Evolutionary conservation across 2,797 vertebrate genomes (phyloP).

Genomic region (Channallabes apus): DNA sequence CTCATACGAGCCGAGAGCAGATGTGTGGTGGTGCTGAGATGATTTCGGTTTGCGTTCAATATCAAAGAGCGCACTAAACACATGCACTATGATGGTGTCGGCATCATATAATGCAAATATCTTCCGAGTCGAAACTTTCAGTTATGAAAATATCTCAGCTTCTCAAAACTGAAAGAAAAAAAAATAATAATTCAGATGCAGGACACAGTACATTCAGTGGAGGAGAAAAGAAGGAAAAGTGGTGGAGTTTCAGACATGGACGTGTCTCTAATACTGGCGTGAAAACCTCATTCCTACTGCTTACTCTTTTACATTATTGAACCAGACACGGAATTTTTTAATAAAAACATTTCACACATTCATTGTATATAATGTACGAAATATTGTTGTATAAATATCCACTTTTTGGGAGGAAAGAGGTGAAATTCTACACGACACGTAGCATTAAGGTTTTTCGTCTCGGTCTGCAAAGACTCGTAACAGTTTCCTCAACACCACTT

Average conservation of each 20-base stretch:
- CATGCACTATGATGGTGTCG: neutral
- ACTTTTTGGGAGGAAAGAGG: neutral
- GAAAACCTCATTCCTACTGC: neutral
- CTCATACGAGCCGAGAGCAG: neutral
- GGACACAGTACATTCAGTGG: neutral
- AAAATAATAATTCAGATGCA: neutral
- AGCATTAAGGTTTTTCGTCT: neutral
- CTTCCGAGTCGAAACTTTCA: neutral
- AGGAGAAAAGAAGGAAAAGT: too few species aligned
- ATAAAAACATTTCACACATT: neutral
- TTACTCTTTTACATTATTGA: neutral
- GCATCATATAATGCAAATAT: neutral
- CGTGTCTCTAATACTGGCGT: neutral
- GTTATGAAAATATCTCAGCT: neutral
- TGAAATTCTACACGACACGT: neutral
- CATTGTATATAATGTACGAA: neutral
- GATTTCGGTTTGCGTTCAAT: neutral
- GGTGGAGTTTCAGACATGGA: too few species aligned
- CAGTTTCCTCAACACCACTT: neutral
- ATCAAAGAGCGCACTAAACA: neutral
- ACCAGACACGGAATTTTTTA: neutral
- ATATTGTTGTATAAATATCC: neutral
- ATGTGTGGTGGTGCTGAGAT: neutral
- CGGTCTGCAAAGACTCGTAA: neutral
- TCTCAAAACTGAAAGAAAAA: neutral